Conservation (phyloP, 2,888 invertebrate species). For the Carterocephalus palaemon region DNA sequence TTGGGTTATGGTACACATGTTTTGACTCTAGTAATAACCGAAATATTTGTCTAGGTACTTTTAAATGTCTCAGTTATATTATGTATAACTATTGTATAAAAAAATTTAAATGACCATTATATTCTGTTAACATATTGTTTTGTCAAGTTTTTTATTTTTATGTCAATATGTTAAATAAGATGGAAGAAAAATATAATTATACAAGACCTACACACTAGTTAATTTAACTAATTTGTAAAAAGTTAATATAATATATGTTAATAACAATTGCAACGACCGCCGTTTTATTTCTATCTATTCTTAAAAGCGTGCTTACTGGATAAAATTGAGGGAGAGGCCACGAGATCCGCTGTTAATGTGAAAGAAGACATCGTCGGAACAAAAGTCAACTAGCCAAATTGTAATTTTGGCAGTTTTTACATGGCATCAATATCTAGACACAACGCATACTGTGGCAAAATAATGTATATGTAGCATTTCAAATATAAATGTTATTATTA, state of each 20-base stretch:
- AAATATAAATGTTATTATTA: no score
- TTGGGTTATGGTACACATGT: constrained; percentile 4
- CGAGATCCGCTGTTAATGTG: no score
- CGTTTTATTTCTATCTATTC: constrained; percentile 21
- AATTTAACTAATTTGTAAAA: constrained; percentile 67
- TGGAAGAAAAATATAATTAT: constrained; percentile 27
- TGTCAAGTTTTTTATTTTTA: no score
- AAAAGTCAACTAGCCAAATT: no score
- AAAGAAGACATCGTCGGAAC: no score
- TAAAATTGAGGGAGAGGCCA: no score
- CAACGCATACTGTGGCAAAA: no score
- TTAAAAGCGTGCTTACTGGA: no score
- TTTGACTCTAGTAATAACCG: background rate
- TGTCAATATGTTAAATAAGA: no score
- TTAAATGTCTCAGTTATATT: background rate
- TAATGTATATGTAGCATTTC: no score
- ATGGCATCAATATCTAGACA: no score
- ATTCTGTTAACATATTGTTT: constrained; percentile 3
- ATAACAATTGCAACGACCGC: constrained; percentile 39
- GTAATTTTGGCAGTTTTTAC: no score
- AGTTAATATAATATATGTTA: constrained; percentile 70
- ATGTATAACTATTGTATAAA: constrained; percentile 6
- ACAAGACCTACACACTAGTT: constrained; percentile 54
- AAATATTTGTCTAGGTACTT: background rate
- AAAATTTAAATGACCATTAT: constrained; percentile 10